Percentiles rank a stretch among this genome's conserved stretches.
phyloP scores from a whole-genome alignment of 2,797 vertebrate genomes.

The Gobio occitaniae region DNA sequence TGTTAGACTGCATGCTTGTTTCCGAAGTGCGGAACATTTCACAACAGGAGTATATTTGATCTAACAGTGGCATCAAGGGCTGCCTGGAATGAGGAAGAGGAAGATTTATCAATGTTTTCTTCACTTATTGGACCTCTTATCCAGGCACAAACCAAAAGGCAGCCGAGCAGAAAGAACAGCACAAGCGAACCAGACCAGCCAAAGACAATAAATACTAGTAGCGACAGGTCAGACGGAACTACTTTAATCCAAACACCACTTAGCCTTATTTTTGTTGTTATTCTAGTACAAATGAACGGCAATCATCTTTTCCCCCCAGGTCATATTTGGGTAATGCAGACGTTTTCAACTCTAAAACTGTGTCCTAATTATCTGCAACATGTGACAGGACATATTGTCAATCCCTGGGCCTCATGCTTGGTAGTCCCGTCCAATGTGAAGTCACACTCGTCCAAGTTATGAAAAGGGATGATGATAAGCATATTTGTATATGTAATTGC shows the following conservation, averaged over 20 bases:
- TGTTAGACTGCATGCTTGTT: neutral
- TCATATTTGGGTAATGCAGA: neutral
- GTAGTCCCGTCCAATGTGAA: neutral
- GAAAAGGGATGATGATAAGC: neutral
- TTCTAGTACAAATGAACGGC: neutral
- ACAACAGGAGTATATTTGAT: conserved; percentile 27
- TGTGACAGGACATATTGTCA: neutral
- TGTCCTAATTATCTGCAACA: neutral
- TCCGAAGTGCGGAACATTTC: conserved; percentile 14
- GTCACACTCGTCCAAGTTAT: neutral
- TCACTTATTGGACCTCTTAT: conserved; percentile 22
- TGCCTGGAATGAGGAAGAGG: neutral
- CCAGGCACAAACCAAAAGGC: conserved; percentile 30
- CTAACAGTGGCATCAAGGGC: conserved; percentile 6
- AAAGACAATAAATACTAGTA: conserved; percentile 48
- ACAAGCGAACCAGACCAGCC: conserved; percentile 12
- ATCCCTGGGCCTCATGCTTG: neutral
- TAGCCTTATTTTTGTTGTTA: neutral
- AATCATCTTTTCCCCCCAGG: neutral
- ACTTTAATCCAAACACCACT: neutral
- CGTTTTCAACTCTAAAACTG: neutral
- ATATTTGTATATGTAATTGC: neutral
- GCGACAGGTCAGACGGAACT: neutral
- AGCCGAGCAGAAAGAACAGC: conserved; percentile 6
- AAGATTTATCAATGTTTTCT: conserved; percentile 28